Evolutionary conservation across 2,797 vertebrate species (phyloP).

Genomic region (Epinephelus malabaricus): DNA sequence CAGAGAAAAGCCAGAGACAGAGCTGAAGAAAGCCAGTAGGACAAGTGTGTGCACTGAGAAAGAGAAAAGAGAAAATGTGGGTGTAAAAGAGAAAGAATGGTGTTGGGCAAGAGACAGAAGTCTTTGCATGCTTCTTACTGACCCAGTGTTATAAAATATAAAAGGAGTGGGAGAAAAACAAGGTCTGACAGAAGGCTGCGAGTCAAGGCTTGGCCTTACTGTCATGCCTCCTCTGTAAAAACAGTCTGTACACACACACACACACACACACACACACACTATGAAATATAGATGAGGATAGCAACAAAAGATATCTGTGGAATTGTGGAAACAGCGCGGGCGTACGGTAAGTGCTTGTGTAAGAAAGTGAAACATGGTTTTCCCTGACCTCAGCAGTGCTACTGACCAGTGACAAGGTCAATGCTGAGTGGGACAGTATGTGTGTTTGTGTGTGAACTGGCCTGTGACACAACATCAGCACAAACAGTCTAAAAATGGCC

Average conservation of each 20-base stretch:
- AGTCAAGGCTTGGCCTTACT: constrained; percentile 36
- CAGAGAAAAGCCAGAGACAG: neutral
- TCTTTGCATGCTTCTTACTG: constrained; percentile 17
- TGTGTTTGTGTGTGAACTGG: constrained; percentile 57
- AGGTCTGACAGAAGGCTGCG: constrained; percentile 33
- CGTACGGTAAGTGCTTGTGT: constrained; percentile 21
- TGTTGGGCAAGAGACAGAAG: constrained; percentile 6
- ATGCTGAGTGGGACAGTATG: constrained; percentile 40
- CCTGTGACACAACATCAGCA: constrained; percentile 73
- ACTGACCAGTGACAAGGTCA: constrained; percentile 68
- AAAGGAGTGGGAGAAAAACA: constrained; percentile 38
- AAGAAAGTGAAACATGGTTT: constrained; percentile 57
- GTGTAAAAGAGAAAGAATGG: constrained; percentile 8
- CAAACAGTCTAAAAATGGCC: constrained; percentile 75
- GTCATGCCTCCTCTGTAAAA: constrained; percentile 41
- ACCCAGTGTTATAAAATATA: constrained; percentile 46
- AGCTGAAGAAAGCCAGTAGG: neutral
- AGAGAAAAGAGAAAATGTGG: neutral
- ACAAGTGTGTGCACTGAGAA: neutral
- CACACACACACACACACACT: constrained; percentile 12
- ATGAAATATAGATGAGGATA: constrained; percentile 41
- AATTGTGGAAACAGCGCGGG: constrained; percentile 12
- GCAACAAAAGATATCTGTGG: constrained; percentile 25
- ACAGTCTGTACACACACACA: constrained; percentile 24
- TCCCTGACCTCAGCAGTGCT: constrained; percentile 47